These are phyloP conservation scores for Tenodera sinensis DNA, from an alignment of 2,888 invertebrate genomes.

Conservation along the genomic window DNA sequence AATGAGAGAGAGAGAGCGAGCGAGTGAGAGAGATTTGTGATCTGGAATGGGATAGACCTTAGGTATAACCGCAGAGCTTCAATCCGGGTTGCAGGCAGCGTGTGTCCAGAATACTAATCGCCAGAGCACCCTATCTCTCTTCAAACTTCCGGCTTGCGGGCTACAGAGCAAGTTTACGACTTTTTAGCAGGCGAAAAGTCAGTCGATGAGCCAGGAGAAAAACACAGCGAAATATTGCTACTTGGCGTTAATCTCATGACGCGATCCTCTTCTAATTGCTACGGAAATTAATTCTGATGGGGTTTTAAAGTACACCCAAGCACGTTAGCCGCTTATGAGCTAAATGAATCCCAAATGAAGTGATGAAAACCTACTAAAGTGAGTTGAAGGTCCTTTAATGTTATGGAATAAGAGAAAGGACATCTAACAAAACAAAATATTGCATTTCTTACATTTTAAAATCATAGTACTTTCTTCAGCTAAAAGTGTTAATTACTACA, in stretches of 20 bases:
- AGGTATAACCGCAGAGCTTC: neutral
- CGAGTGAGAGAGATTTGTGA: constrained; percentile 5
- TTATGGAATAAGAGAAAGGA: neutral
- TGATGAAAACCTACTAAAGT: neutral
- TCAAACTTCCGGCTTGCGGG: neutral
- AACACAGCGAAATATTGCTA: neutral
- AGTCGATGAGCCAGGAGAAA: neutral
- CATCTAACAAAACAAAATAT: neutral
- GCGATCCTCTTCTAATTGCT: neutral
- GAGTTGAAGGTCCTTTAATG: neutral
- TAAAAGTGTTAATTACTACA: too few species aligned
- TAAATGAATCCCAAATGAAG: neutral
- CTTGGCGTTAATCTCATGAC: neutral
- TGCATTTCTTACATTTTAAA: too few species aligned
- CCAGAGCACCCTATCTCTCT: neutral
- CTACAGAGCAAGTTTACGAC: neutral
- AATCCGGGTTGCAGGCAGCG: neutral
- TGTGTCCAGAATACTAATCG: constrained; percentile 10
- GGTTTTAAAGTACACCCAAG: neutral
- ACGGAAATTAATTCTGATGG: neutral
- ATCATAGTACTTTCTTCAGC: too few species aligned
- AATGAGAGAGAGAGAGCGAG: neutral
- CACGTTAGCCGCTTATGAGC: neutral
- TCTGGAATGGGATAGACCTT: neutral
- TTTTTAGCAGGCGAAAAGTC: neutral